Conservation (phyloP, 2,113 vertebrate genomes). For the Ammodramus savannarum region DNA sequence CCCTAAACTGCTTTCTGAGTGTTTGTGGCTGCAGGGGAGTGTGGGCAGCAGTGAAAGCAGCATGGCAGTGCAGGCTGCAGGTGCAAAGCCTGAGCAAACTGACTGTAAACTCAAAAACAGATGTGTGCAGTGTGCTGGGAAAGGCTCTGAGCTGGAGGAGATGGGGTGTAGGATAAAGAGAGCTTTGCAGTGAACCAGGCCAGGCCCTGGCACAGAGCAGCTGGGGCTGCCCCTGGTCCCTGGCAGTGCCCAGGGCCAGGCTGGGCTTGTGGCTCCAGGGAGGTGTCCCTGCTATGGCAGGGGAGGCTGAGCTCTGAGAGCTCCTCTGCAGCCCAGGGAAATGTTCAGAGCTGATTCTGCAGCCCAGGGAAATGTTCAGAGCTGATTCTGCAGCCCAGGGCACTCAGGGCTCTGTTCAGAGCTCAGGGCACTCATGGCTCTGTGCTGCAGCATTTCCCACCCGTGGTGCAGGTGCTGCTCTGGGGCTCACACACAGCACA, state of each 20-base stretch:
- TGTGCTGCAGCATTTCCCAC: neutral
- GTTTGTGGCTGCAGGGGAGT: neutral
- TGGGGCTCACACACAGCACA: neutral
- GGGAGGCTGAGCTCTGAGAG: neutral
- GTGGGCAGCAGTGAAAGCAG: neutral
- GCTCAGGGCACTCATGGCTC: too few species aligned
- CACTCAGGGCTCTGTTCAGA: too few species aligned
- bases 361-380: rapidly evolving
- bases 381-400: too few species aligned
- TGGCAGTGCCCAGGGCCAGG: neutral
- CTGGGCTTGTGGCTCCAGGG: neutral
- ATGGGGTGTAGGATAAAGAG: neutral
- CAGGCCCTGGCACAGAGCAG: neutral
- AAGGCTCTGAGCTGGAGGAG: neutral
- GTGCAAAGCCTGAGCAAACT: neutral
- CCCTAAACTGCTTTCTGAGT: neutral
- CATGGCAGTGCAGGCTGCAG: neutral
- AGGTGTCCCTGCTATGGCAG: neutral
- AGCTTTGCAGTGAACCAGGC: neutral
- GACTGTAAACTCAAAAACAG: neutral
- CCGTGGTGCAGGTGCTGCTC: neutral
- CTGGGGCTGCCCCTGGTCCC: neutral
- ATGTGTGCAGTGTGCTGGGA: neutral
- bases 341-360: too few species aligned
- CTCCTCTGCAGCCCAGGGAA: neutral